Base-by-base conservation (phyloP, 2,113 vertebrate species). In the Chaetorhynchus papuensis region DNA sequence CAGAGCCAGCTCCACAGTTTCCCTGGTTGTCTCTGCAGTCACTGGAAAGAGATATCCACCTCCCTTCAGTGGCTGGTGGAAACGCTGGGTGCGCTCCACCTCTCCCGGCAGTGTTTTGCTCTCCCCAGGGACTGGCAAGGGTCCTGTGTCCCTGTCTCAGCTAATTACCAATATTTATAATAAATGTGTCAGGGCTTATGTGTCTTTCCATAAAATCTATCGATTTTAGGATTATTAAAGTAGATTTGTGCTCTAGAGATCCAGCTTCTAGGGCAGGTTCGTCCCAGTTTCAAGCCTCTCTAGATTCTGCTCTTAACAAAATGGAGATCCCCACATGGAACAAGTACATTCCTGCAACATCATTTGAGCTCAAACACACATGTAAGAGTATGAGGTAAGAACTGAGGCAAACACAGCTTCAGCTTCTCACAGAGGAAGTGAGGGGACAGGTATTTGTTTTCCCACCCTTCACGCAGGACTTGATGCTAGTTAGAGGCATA, bases 171-270 rank as follows among this genome's bases (percentile, higher is more conserved):
- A 7, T 1, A 1, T 24, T 68, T 71, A 20, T 2, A 37, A 8
- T 4, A 42, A 5, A 24, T 11, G 1, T 35, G 3, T 8, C 15
- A 52, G 4, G 7, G 2, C 7, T 21, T 26, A 10, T 0, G 0
- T 23, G 4, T 33, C 14, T 87, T 52, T 81, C 16, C 3, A 47
- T 28, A 49, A 76, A 39, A 0, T 2, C 5, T 16, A 15, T 23
- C 0, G 0, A 11, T 6, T 89, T 53, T 69, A 9, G 50, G 3
- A 15, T 41, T 44, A 44, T 57, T 79, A 9, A 75, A 61, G 5
- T 8, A 27, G 13, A 49, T 45, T 57, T 69, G 7, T 21, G 23
- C 8, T 50, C 14, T 35, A 44, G 47, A 77, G 2, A 69, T 57
- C 4, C 17, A 53, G 0, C 3, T 83, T 75, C 60, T 42, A 57